Base-by-base conservation (phyloP, 2,888 invertebrate species). In the Lamproptera curius region DNA sequence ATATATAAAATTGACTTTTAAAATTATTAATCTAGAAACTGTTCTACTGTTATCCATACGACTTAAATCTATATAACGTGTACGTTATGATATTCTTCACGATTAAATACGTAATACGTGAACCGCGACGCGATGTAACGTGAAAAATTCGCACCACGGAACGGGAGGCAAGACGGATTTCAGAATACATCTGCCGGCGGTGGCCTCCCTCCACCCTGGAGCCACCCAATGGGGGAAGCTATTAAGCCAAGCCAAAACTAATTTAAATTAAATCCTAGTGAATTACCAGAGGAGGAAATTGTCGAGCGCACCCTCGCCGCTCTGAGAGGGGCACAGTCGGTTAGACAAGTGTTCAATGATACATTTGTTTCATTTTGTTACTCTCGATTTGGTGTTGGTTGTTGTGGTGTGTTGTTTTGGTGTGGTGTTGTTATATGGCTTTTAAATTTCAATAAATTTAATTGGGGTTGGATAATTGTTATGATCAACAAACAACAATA, bases 161-260 rank as follows among this genome's bases (percentile, higher is more conserved):
- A 54, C 53, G 52, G 51, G 52, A 47, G 53, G 35, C 52, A 49
- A 46, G 55, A 47, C 51, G 59, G 51, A 57, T 64, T 64, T 68
- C 81, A 74, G 82, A 80, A 80, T 80, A 79, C 60, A 59, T 59
- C 62, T 61, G 52, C 66, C 69, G 76, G 73, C 73, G 63, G 53
- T 58, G 70, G 75, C 68, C 76, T 74, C 56, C 67, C 62, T 54
- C 75, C 58, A 69, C 65, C 46, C 48, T 54, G 54, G 15, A 39
- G 49, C 45, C 59, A 51, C 64, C 63, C 61, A 49, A 50, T 53
- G 66, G 97, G 90, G 63, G 95, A 92, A 73, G 97, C 97, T 80
- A 97, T 89, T 71, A 94, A 91, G 63, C 97, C 97, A 89, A 98
- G 98, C 83, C 95, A 83, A 91, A 91, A 91, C 91, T 91, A 91